Conservation (phyloP, 1,140 invertebrate species). For the Catajapyx aquilonaris region DNA sequence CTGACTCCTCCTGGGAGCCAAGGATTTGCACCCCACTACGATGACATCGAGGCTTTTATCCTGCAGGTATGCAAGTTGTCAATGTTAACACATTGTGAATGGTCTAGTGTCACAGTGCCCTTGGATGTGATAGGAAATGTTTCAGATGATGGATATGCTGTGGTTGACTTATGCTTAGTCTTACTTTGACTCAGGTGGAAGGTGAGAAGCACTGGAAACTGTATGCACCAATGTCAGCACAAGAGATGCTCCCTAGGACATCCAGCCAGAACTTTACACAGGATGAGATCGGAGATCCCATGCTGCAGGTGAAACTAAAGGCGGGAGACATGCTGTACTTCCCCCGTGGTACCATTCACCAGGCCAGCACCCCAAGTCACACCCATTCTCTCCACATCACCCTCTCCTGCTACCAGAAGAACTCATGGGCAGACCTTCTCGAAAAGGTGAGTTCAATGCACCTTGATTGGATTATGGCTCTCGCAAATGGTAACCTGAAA, state of each 20-base stretch:
- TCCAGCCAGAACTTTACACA: conserved; percentile 67
- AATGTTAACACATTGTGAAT: too few species aligned
- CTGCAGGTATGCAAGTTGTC: too few species aligned
- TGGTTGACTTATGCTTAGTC: too few species aligned
- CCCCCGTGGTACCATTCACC: conserved; percentile 83
- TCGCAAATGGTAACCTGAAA: too few species aligned
- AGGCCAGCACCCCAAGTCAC: conserved; percentile 48
- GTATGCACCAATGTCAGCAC: conserved; percentile 43
- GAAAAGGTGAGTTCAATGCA: conserved; percentile 49
- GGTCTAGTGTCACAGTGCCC: too few species aligned
- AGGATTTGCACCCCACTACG: conserved; percentile 95
- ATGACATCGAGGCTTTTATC: conserved; percentile 97
- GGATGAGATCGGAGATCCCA: conserved; percentile 53
- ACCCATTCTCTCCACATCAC: conserved; percentile 83
- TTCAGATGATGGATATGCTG: too few species aligned
- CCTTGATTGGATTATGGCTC: too few species aligned
- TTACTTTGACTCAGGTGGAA: too few species aligned
- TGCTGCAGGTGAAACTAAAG: conserved; percentile 57
- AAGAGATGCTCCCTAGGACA: conserved; percentile 47
- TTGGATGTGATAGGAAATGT: too few species aligned
- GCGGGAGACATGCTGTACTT: conserved; percentile 83
- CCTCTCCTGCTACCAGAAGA: conserved; percentile 75
- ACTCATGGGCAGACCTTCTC: conserved; percentile 71
- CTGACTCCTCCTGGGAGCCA: conserved; percentile 86
- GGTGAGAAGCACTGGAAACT: conserved; percentile 87